phyloP scores from a whole-genome alignment of 2,797 vertebrate genomes.

The Cuniculus paca region DNA sequence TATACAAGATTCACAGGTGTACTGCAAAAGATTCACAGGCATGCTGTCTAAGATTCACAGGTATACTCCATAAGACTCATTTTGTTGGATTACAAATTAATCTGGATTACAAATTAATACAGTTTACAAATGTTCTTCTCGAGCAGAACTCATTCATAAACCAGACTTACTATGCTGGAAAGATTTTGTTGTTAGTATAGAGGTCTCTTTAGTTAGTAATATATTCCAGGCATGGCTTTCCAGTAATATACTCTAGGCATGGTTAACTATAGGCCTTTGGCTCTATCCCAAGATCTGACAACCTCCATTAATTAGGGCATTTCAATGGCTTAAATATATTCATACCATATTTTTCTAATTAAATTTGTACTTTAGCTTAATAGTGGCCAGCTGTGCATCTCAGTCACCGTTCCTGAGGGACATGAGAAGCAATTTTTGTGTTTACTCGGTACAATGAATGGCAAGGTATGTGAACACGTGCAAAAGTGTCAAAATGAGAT shows the following conservation, averaged over 20 bases:
- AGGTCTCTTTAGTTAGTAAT: neutral
- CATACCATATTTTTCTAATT: neutral
- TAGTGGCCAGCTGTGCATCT: neutral
- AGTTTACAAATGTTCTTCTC: neutral
- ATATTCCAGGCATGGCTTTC: neutral
- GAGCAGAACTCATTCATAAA: neutral
- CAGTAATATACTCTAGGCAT: neutral
- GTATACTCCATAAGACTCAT: neutral
- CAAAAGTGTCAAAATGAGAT: neutral
- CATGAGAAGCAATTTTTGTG: neutral
- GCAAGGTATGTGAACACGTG: neutral
- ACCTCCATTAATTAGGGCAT: neutral
- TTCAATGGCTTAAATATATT: neutral
- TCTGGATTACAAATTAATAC: neutral
- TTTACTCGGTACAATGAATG: neutral
- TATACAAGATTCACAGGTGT: neutral
- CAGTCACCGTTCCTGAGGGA: neutral
- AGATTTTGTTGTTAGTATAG: neutral
- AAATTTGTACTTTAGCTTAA: neutral
- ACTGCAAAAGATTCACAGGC: no score
- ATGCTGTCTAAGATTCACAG: neutral
- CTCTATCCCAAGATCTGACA: neutral
- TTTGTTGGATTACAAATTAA: neutral
- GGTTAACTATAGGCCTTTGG: neutral
- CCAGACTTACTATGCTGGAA: neutral